Percentiles rank a stretch among this genome's conserved stretches.
These are phyloP conservation scores for Sebastes diaconus DNA, from an alignment of 2,797 vertebrate species.

Conservation along the genomic window DNA sequence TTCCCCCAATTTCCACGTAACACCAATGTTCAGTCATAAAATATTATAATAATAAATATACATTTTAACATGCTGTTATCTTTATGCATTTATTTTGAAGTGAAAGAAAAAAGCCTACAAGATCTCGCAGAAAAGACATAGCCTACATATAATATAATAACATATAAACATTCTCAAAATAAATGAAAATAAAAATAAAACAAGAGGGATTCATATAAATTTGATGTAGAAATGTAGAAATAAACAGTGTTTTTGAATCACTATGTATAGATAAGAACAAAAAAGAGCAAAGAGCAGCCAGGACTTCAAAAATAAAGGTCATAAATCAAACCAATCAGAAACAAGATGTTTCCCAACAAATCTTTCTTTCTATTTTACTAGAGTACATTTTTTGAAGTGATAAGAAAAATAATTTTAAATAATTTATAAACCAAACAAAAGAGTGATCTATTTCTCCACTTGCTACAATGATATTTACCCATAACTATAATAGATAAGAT, in stretches of 20 bases:
- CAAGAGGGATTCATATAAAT: background rate
- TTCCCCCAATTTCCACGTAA: background rate
- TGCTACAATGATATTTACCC: too few species aligned
- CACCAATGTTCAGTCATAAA: background rate
- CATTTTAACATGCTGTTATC: background rate
- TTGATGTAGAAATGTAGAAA: background rate
- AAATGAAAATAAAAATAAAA: background rate
- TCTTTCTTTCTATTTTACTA: background rate
- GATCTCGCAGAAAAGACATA: background rate
- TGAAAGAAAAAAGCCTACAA: background rate
- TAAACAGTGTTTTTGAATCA: background rate
- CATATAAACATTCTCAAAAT: background rate
- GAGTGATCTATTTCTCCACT: background rate
- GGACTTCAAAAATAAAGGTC: background rate
- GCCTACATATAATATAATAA: background rate
- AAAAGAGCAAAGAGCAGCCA: too few species aligned
- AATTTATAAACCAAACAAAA: background rate
- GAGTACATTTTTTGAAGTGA: too few species aligned
- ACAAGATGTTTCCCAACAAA: background rate
- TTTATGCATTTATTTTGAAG: fast-evolving
- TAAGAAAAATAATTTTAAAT: background rate
- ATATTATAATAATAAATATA: background rate
- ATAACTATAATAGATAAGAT: too few species aligned
- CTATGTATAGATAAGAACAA: too few species aligned
- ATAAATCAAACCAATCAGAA: background rate